phyloP scores from a whole-genome alignment of 2,797 vertebrate genomes.

The Oryzias sinensis region DNA sequence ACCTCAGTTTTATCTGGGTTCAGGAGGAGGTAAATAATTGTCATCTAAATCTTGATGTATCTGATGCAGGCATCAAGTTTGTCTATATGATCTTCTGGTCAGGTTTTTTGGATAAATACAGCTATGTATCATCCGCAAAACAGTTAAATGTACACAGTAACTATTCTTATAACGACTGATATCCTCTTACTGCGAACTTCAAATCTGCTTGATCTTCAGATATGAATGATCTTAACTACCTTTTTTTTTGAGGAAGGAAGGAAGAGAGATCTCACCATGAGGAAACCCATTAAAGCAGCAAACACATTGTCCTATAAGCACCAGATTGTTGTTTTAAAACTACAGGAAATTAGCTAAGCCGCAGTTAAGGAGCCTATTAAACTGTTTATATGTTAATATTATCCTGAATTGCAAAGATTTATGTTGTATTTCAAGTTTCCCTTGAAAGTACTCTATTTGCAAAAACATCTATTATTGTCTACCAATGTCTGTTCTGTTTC shows the following conservation, averaged over 20 bases:
- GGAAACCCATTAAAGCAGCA: not conserved
- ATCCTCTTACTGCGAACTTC: not conserved
- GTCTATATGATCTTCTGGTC: too few relatives aligned
- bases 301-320: not conserved
- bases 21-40: too few relatives aligned
- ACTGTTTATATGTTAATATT: not conserved
- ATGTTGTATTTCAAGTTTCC: not conserved
- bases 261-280: not conserved
- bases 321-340: too few relatives aligned
- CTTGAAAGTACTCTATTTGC: not conserved
- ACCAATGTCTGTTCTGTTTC: conserved; percentile 12
- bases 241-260: not conserved
- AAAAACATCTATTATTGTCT: not conserved
- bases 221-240: too few relatives aligned
- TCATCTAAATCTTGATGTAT: too few relatives aligned
- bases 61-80: too few relatives aligned
- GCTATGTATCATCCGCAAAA: too few relatives aligned
- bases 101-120: too few relatives aligned
- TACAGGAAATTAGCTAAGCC: not conserved
- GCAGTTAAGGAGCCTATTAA: not conserved
- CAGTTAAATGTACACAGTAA: not conserved
- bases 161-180: not conserved
- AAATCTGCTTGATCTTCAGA: not conserved
- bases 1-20: too few relatives aligned
- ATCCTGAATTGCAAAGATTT: not conserved